phyloP scores from a whole-genome alignment of 2,113 vertebrate species.

The Pionites leucogaster region DNA sequence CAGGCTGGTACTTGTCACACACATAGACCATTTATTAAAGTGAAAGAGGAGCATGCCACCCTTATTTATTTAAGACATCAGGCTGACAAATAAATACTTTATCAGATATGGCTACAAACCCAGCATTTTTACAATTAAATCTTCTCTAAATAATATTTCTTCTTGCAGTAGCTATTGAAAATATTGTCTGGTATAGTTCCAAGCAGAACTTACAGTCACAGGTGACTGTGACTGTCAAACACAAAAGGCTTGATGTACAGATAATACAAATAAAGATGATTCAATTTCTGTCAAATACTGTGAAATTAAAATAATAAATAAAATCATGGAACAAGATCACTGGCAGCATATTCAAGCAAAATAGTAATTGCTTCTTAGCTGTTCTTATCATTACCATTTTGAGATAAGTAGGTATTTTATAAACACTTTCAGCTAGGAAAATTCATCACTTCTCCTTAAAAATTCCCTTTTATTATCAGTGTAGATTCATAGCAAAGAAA shows the following conservation, averaged over 20 bases:
- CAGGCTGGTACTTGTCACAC: neutral
- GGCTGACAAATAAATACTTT: neutral
- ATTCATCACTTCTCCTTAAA: slow-evolving; percentile 31
- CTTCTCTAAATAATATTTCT: neutral
- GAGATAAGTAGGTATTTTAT: slow-evolving; percentile 41
- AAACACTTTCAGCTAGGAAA: slow-evolving; percentile 39
- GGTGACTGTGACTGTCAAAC: neutral
- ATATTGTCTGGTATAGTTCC: neutral
- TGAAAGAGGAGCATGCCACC: neutral
- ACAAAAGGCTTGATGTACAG: neutral
- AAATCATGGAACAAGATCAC: slow-evolving; percentile 13
- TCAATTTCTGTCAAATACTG: neutral
- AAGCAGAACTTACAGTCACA: neutral
- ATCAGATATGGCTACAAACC: neutral
- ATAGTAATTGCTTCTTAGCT: slow-evolving; percentile 17
- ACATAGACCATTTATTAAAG: neutral
- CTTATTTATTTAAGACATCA: neutral
- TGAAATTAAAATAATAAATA: slow-evolving; percentile 32
- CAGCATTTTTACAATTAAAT: neutral
- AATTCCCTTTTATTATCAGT: slow-evolving; percentile 54
- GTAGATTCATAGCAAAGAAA: neutral
- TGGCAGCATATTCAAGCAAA: slow-evolving; percentile 8
- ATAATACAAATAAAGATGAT: neutral
- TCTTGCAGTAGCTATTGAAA: neutral
- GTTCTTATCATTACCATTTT: slow-evolving; percentile 13